Base-by-base conservation (phyloP, 2,797 vertebrate genomes). In the Myotis findleyi region DNA sequence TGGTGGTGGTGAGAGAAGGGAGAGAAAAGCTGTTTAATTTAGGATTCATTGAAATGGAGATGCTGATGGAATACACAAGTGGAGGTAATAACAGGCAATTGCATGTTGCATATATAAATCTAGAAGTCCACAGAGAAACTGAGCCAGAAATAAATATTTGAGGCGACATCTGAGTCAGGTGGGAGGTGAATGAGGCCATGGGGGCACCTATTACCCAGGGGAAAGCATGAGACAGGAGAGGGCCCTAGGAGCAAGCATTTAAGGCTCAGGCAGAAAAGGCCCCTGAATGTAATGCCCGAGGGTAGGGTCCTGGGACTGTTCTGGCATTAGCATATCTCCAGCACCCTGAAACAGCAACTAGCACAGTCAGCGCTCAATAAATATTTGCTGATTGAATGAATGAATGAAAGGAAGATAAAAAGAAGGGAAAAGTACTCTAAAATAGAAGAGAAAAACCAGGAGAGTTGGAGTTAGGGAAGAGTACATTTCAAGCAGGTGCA, bases 21-120 rank as follows among this genome's bases (percentile, higher is more conserved):
- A 81, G 21, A 91, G 27, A 87, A 90, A 96, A 76, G n/a, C 10
- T 25, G 21, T 49, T 87, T 21, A 72, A 81, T 57, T 53, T 51
- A 71, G 23, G 51, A 83, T n/a, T 68, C 57, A 47, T 0, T 66
- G 69, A 76, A 75, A 82, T 3, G 11, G 57, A 91, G 69, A 47
- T 41, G n/a, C 27, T 51, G 25, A n/a, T 8, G 30, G 80, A 23
- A 69, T 49, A 21, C 0, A n/a, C 0, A 41, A 73, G 20, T 57
- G n/a, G 53, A 91, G 16, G 72, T 13, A 13, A 27, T 10, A 71
- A 73, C 18, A 77, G 21, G 69, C 13, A 36, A 51, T 1, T 25
- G 9, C 51, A n/a, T 36, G 21, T 20, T 81, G 23, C 44, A 49
- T 20, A 20, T 2, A 72, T 27, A 84, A 44, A 68, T 85, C 92